Conservation (phyloP, 2,888 invertebrate species). For the Plagodis pulveraria region DNA sequence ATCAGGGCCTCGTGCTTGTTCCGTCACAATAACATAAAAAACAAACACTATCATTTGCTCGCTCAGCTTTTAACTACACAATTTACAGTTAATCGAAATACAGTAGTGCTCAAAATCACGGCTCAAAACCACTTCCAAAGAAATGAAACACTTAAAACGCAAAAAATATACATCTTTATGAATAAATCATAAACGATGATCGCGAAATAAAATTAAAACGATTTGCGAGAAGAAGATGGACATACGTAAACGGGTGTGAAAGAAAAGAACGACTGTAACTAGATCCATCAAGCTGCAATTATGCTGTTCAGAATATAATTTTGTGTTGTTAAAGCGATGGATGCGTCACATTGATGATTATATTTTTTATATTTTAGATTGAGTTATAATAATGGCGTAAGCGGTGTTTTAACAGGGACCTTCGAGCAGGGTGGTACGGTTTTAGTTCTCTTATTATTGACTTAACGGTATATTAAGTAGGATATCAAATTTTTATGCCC, state of each 20-base stretch:
- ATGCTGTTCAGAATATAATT: slow-evolving; percentile 75
- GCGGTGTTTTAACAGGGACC: slow-evolving; percentile 13
- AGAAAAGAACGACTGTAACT: slow-evolving; percentile 51
- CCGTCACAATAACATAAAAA: no score
- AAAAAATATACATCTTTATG: slow-evolving; percentile 42
- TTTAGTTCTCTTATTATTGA: not conserved
- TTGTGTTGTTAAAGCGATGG: slow-evolving; percentile 64
- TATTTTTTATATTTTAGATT: slow-evolving; percentile 49
- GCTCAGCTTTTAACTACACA: slow-evolving; percentile 21
- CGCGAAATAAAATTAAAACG: slow-evolving; percentile 53
- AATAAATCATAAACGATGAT: slow-evolving; percentile 54
- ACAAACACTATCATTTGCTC: not conserved
- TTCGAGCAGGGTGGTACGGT: slow-evolving; percentile 4
- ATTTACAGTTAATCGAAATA: slow-evolving; percentile 44
- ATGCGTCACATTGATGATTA: slow-evolving; percentile 57
- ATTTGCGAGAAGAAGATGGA: slow-evolving; percentile 47
- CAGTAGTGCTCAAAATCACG: slow-evolving; percentile 66
- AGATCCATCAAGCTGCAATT: slow-evolving; percentile 64
- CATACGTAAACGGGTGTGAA: slow-evolving; percentile 29
- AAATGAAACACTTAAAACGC: slow-evolving; percentile 48
- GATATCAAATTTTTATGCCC: not conserved
- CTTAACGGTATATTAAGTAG: not conserved
- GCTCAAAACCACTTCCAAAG: slow-evolving; percentile 52
- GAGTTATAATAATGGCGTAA: slow-evolving; percentile 41
- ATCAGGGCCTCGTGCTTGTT: no score